Percentiles rank a stretch among this genome's conserved stretches.
phyloP scores from a whole-genome alignment of 2,113 vertebrate genomes.

The Phaethon lepturus region DNA sequence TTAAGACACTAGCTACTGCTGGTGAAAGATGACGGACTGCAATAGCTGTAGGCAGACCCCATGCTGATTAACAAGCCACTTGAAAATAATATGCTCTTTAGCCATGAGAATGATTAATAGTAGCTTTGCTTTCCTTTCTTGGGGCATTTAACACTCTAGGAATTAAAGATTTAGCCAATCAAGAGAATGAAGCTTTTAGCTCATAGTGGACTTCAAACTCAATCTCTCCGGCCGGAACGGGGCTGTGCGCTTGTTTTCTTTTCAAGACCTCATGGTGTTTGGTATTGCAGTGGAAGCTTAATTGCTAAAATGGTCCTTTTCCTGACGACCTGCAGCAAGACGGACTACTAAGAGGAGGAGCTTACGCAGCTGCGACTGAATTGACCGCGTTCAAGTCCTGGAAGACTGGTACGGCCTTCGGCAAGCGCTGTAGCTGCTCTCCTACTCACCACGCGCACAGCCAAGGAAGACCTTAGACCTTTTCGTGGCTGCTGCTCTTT shows the following conservation, averaged over 20 bases:
- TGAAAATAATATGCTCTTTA: slow-evolving; percentile 20
- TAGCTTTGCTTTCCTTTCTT: neutral
- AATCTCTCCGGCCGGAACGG: neutral
- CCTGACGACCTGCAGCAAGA: neutral
- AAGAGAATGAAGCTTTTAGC: neutral
- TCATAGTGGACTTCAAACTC: neutral
- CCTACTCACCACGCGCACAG: rapidly evolving
- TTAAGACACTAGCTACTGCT: neutral
- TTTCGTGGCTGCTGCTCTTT: neutral
- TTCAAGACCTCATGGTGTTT: neutral
- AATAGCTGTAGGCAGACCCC: neutral
- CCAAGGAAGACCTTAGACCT: neutral
- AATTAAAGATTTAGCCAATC: neutral
- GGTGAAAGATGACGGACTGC: neutral
- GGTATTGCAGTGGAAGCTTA: neutral
- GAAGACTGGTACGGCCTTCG: neutral
- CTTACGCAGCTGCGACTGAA: too few species aligned
- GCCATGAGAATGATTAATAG: neutral
- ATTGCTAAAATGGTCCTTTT: neutral
- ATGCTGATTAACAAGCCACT: neutral
- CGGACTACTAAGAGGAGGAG: neutral
- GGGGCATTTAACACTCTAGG: neutral
- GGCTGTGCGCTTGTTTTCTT: rapidly evolving
- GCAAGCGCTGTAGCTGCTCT: neutral
- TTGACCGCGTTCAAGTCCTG: rapidly evolving